Percentiles rank a stretch among this genome's conserved stretches.
Evolutionary conservation across 2,113 vertebrate species (phyloP).

Genomic region (Sylvietta virens): DNA sequence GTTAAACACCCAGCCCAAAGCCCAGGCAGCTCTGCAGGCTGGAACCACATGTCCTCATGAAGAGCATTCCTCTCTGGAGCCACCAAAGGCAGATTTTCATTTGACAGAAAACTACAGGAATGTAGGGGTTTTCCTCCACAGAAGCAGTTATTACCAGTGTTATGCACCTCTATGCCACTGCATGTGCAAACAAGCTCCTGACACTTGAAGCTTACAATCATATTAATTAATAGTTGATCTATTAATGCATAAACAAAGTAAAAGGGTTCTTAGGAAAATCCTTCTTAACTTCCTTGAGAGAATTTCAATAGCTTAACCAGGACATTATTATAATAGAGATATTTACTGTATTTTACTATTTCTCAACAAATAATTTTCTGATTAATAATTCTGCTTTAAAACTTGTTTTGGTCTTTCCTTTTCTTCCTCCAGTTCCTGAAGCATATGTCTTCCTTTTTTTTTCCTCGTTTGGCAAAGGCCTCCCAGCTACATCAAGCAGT

Average conservation of each 20-base stretch:
- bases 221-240: slow-evolving; percentile 16
- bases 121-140: neutral
- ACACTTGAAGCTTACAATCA: neutral
- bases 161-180: neutral
- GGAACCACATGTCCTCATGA: neutral
- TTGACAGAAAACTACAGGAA: neutral
- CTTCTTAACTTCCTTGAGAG: neutral
- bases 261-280: neutral
- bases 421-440: neutral
- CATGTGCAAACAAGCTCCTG: neutral
- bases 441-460: neutral
- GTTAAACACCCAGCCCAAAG: neutral
- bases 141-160: neutral
- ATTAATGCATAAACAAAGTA: neutral
- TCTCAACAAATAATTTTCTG: neutral
- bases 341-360: neutral
- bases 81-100: neutral
- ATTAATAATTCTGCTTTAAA: neutral
- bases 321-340: neutral
- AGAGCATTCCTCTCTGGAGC: neutral
- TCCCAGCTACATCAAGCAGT: neutral
- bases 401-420: neutral
- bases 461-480: neutral
- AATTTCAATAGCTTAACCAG: neutral
- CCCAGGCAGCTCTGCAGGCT: neutral